Percentiles rank a stretch among this genome's conserved stretches.
Conservation (phyloP, 2,797 vertebrate genomes). For the Limnodromus scolopaceus region DNA sequence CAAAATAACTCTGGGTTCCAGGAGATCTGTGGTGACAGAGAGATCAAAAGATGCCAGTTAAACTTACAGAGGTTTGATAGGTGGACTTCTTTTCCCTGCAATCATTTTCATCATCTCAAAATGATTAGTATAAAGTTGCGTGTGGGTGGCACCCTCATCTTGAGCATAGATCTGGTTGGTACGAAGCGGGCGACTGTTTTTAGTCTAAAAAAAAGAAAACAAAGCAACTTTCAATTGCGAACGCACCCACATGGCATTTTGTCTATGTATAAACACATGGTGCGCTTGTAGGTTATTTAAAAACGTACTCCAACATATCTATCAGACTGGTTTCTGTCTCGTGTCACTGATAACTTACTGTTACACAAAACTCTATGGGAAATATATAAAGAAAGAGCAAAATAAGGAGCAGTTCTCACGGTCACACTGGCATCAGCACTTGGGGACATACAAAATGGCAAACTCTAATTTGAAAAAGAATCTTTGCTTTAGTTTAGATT, state of each 20-base stretch:
- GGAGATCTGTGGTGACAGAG: not conserved
- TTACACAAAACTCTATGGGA: constrained; percentile 66
- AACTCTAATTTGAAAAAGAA: constrained; percentile 67
- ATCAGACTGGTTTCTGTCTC: constrained; percentile 63
- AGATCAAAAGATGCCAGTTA: not conserved
- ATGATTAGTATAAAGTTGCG: constrained; percentile 90
- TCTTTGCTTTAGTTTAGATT: constrained; percentile 66
- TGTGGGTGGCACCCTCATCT: constrained; percentile 91
- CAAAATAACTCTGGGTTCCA: not conserved
- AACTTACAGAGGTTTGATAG: constrained; percentile 92
- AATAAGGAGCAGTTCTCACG: constrained; percentile 61
- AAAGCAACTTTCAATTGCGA: constrained; percentile 15
- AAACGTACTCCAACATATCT: constrained; percentile 59
- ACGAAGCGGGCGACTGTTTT: constrained; percentile 92
- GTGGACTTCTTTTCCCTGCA: constrained; percentile 92
- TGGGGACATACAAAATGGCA: constrained; percentile 59
- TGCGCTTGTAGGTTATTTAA: constrained; percentile 43
- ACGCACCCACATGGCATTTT: not conserved
- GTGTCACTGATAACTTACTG: constrained; percentile 60
- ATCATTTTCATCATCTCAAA: constrained; percentile 95
- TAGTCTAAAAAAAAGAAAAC: constrained; percentile 81
- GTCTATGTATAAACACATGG: constrained; percentile 22
- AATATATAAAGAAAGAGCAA: constrained; percentile 55
- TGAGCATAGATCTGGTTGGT: constrained; percentile 95
- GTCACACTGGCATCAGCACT: constrained; percentile 67